These are phyloP conservation scores for Leucophenga maculata DNA, from an alignment of 2,888 invertebrate species.

Conservation along the genomic window DNA sequence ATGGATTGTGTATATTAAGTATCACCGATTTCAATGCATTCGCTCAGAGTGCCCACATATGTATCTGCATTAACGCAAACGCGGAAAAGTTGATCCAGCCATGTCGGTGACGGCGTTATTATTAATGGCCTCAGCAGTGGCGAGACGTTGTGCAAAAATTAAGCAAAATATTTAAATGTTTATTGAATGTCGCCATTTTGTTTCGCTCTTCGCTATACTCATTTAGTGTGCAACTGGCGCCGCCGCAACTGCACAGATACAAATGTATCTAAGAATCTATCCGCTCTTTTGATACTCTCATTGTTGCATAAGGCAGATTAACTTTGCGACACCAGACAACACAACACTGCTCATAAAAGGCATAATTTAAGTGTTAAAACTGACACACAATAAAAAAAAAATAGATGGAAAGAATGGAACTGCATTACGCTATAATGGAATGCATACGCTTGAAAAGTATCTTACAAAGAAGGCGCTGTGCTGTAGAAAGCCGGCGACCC, in stretches of 20 bases:
- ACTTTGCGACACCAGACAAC: neutral
- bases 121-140: no score
- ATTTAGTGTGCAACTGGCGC: no score
- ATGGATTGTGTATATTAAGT: no score
- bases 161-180: neutral
- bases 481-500: constrained; percentile 5
- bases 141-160: no score
- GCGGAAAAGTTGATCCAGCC: no score
- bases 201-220: no score
- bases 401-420: neutral
- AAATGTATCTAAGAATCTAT: neutral
- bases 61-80: no score
- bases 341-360: neutral
- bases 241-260: neutral
- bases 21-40: no score
- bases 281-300: neutral
- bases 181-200: no score
- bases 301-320: neutral
- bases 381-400: constrained; percentile 27
- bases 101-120: no score
- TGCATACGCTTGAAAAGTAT: constrained; percentile 8
- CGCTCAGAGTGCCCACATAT: no score
- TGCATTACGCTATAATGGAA: no score
- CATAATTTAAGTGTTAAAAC: constrained; percentile 28
- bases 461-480: neutral